Evolutionary conservation across 2,113 vertebrate species (phyloP), one percentile per base, ranked within the genome.

Genomic region (Laticauda laticaudata): DNA sequence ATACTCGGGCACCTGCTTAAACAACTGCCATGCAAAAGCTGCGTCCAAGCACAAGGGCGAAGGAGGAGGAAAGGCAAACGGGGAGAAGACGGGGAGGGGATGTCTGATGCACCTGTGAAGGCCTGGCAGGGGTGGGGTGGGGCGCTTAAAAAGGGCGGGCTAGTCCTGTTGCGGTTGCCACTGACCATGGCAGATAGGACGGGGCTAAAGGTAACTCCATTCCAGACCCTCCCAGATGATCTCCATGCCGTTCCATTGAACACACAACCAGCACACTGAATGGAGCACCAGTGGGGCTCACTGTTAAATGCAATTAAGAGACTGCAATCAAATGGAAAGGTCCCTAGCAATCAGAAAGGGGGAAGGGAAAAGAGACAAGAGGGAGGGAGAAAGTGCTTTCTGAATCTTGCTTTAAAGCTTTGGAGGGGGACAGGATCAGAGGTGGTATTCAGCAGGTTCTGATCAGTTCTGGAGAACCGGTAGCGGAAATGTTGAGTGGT

Each of bases 211-310:
- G 96, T 96, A 97, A 96, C 96, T 97, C 97, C 97, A 96, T 97
- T 96, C 96, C 96, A 95, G 96, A 96, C 95, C 97, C 95, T 96
- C 97, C 95, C 7, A 51, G 97, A 92, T 96, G 95, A 95, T 96
- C 96, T 96, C 97, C 97, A 97, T 97, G 97, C 97, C 97, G 97
- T 97, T 97, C 97, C 97, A 97, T 97, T 97, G 97, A 97, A 97
- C 96, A 96, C 97, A 96, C 96, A 97, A 97, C 96, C 96, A 96
- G 96, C 97, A 96, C 96, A 96, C 96, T 96, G 96, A 97, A 96
- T 96, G 97, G 94, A 97, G 96, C 96, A 96, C 95, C 97, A 97
- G 96, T 94, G 95, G 97, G 96, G 96, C 95, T 93, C 96, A 94
- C 97, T 97, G 96, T 97, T 96, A 97, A 97, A 97, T 95, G 96